These are phyloP conservation scores for Crenichthys baileyi DNA, from an alignment of 2,797 vertebrate species.

Conservation along the genomic window DNA sequence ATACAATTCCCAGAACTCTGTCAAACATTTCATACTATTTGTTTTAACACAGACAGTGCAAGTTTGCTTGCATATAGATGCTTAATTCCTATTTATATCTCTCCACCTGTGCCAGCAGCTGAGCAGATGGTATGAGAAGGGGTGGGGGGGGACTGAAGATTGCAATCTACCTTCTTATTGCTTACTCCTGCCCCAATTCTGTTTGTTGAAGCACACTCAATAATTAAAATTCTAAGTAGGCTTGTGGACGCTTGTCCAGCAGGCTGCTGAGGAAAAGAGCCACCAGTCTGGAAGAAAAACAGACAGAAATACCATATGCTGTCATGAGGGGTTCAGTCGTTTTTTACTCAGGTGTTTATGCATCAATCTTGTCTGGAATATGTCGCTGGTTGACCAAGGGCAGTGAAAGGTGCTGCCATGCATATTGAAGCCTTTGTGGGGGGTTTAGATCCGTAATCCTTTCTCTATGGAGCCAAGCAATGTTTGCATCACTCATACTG, in stretches of 20 bases:
- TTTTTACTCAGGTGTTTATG: background rate
- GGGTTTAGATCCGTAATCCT: background rate
- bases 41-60: constrained; percentile 20
- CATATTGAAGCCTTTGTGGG: constrained; percentile 22
- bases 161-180: constrained; percentile 37
- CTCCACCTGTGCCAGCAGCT: constrained; percentile 29
- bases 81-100: constrained; percentile 30
- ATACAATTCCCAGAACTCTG: background rate
- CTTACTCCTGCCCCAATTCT: constrained; percentile 41
- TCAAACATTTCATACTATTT: constrained; percentile 12
- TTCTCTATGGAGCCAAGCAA: background rate
- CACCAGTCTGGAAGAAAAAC: constrained; percentile 9
- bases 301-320: constrained; percentile 13
- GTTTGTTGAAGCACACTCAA: constrained; percentile 55
- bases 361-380: background rate
- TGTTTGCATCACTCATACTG: too few relatives aligned
- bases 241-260: constrained; percentile 33
- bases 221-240: constrained; percentile 65
- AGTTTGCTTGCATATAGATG: constrained; percentile 10
- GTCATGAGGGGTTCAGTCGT: constrained; percentile 1
- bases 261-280: constrained; percentile 39
- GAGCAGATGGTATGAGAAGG: constrained; percentile 40
- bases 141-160: constrained; percentile 6
- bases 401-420: background rate
- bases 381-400: constrained; percentile 12